Percentiles rank a stretch among this genome's conserved stretches.
These are phyloP conservation scores for Petrolisthes manimaculis DNA, from an alignment of 2,888 invertebrate species.

Conservation along the genomic window DNA sequence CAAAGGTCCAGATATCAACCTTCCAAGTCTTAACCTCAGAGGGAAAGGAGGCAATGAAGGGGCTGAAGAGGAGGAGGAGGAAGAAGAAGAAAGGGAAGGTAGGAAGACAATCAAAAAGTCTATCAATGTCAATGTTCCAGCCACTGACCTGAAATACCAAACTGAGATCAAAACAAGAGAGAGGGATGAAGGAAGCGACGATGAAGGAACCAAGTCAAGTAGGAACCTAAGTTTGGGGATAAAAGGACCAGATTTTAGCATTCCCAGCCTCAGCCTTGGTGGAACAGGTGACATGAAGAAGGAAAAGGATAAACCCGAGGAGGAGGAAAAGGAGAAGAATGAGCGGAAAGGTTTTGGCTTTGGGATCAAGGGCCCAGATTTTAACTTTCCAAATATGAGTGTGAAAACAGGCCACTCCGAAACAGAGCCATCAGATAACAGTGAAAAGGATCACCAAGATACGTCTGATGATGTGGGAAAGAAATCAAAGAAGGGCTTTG, in stretches of 20 bases:
- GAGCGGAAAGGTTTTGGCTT: constrained; percentile 21
- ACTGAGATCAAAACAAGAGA: too few relatives aligned
- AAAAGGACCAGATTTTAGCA: constrained; percentile 15
- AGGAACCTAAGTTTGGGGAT: too few relatives aligned
- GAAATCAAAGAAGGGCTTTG: constrained; percentile 14
- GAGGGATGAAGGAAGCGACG: too few relatives aligned
- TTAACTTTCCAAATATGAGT: constrained; percentile 25
- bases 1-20: constrained; percentile 17
- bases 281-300: background rate
- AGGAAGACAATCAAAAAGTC: too few relatives aligned
- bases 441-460: background rate
- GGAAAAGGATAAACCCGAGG: background rate
- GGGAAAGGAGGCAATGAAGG: background rate
- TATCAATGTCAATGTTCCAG: too few relatives aligned
- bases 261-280: constrained; percentile 3
- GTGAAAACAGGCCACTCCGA: constrained; percentile 8
- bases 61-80: background rate
- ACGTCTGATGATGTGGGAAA: background rate
- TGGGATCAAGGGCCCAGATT: constrained; percentile 39
- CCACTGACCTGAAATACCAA: too few relatives aligned
- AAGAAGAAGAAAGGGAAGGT: constrained; percentile 4
- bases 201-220: too few relatives aligned
- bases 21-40: constrained; percentile 17
- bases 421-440: background rate
- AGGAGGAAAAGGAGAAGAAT: constrained; percentile 5